Base-by-base conservation (phyloP, 2,888 invertebrate species). In the Amphipoea lucens region DNA sequence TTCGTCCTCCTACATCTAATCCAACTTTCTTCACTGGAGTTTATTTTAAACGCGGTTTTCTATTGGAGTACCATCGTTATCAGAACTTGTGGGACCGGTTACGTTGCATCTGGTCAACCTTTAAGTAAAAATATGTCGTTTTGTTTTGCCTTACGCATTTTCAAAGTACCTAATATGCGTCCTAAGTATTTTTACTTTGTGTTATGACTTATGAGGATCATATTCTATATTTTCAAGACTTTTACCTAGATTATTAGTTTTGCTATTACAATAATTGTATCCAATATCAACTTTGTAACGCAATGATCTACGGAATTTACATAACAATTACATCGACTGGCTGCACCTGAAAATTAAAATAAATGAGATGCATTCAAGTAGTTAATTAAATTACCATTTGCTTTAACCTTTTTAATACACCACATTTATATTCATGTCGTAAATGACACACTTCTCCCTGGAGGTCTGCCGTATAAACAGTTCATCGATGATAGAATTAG, bases 1-100 rank as follows among this genome's bases (percentile, higher is more conserved):
- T 70, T 75, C 9, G 60, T 40, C 12, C 20, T 70, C 42, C 4
- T 71, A 29, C 14, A 74, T 48, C 6, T 29, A 75, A 66, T 62
- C 6, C 11, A 66, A 80, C 42, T 74, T 74, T 83, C 29, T 74
- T 68, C 14, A 60, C 42, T 70, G 48, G 40, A 36, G 23, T 84
- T 73, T 70, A 73, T 76, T 83, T 74, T 75, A 36, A n/a, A 65
- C 72, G 45, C 36, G 40, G 29, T 81, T 83, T 85, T 79, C 79
- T 80, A 78, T 74, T 70, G 36, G 45, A 62, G 20, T 36, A 78
- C 62, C 83, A 66, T 65, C 78, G 76, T 82, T 82, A 83, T 83
- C 72, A 68, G 69, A 83, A 71, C 75, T 76, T 69, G 74, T 69
- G 20, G 23, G 76, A 82, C 87, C 76, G 72, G 82, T 80, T 42